Evolutionary conservation across 2,888 invertebrate species (phyloP).

Genomic region (Acanthopleura granulata): DNA sequence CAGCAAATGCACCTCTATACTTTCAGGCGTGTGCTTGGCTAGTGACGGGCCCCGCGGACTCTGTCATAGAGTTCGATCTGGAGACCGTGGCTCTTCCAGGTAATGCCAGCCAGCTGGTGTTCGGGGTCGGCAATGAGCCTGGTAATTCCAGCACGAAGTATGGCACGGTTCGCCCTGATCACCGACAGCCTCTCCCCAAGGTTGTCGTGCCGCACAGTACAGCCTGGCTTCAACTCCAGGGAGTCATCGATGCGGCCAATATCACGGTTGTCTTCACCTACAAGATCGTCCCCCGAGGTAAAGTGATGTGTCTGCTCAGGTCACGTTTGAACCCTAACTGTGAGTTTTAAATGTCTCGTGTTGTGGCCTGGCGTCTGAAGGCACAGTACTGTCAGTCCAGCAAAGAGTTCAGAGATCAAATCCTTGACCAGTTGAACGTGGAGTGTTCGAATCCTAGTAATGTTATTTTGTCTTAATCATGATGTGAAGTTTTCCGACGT

Average conservation of each 20-base stretch:
- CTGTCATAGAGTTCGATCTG: conserved; percentile 28
- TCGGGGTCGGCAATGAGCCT: conserved; percentile 29
- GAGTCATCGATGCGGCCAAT: background rate
- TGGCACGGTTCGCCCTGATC: background rate
- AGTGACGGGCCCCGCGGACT: conserved; percentile 28
- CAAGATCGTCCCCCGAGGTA: conserved; percentile 11
- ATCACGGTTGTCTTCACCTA: background rate
- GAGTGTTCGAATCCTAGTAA: no score
- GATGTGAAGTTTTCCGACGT: no score
- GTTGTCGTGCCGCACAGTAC: conserved; percentile 29
- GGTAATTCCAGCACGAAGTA: conserved; percentile 4
- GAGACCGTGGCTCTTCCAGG: conserved; percentile 27
- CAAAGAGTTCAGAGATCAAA: no score
- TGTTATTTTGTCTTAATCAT: no score
- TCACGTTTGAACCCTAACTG: no score
- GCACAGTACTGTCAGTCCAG: no score
- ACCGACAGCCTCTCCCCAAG: conserved; percentile 21
- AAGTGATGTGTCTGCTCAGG: background rate
- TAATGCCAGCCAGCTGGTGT: conserved; percentile 28
- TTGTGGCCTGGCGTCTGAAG: no score
- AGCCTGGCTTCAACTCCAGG: conserved; percentile 29
- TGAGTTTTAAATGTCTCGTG: no score
- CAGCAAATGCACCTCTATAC: background rate
- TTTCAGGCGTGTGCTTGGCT: conserved; percentile 31
- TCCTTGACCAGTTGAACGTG: no score